Evolutionary conservation across 2,888 invertebrate genomes (phyloP).

Genomic region (Aporophyla lueneburgensis): DNA sequence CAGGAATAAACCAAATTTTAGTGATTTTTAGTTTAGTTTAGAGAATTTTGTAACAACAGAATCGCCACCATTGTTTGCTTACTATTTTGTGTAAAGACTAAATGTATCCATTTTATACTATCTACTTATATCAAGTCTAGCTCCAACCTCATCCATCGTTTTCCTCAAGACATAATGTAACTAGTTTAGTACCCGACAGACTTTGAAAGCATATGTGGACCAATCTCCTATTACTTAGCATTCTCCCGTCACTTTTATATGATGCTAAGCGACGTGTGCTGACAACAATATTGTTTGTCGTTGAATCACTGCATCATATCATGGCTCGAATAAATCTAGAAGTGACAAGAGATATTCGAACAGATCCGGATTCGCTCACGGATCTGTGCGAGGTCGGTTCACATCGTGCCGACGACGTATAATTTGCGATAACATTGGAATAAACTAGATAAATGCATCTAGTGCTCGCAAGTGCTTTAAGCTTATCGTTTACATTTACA

Average conservation of each 20-base stretch:
- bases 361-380: slow-evolving; percentile 75
- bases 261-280: slow-evolving; percentile 43
- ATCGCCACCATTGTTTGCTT: slow-evolving; percentile 5
- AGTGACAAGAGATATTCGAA: slow-evolving; percentile 66
- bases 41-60: too few species aligned
- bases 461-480: slow-evolving; percentile 46
- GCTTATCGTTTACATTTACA: slow-evolving; percentile 51
- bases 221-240: slow-evolving; percentile 21
- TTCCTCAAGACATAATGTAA: slow-evolving; percentile 5
- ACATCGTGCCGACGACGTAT: slow-evolving; percentile 65
- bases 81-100: background rate
- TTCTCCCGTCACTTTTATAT: slow-evolving; percentile 33
- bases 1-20: too few species aligned
- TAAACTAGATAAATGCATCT: slow-evolving; percentile 63
- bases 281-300: slow-evolving; percentile 57
- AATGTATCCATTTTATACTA: background rate
- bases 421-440: slow-evolving; percentile 67
- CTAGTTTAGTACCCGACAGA: background rate
- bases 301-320: slow-evolving; percentile 42
- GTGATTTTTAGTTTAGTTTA: too few species aligned
- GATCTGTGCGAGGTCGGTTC: slow-evolving; percentile 77
- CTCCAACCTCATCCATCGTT: slow-evolving; percentile 16
- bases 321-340: slow-evolving; percentile 60
- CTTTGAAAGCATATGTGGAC: slow-evolving; percentile 30
- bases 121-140: background rate